phyloP scores from a whole-genome alignment of 23 tunicate genomes.

The Halocynthia roretzi region DNA sequence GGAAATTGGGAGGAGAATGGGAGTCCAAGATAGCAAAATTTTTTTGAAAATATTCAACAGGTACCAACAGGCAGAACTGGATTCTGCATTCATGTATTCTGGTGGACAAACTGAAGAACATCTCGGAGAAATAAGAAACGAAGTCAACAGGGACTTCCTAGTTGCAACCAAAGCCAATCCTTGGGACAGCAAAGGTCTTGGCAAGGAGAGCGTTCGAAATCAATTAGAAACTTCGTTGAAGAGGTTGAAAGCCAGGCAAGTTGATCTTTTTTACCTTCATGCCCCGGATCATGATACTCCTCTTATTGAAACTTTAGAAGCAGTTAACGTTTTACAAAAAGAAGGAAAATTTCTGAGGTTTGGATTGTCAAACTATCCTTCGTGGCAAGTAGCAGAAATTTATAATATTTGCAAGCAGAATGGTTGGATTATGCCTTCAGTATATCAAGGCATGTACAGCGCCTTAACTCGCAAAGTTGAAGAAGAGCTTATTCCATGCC shows the following conservation, averaged over 20 bases:
- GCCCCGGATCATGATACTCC: constrained; percentile 95
- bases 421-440: constrained; percentile 75
- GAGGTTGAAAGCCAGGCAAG: constrained; percentile 36
- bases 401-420: constrained; percentile 58
- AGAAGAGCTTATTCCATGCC: constrained; percentile 77
- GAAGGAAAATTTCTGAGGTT: constrained; percentile 86
- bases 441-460: constrained; percentile 95
- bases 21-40: constrained; percentile 26
- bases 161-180: constrained; percentile 93
- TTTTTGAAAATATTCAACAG: constrained; percentile 34
- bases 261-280: constrained; percentile 78
- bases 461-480: constrained; percentile 76
- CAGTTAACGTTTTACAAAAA: constrained; percentile 50
- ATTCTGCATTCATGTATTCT: constrained; percentile 88
- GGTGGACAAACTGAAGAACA: constrained; percentile 72
- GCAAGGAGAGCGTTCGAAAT: constrained; percentile 43
- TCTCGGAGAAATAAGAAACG: constrained; percentile 45
- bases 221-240: constrained; percentile 74
- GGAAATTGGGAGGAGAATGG: constrained; percentile 58
- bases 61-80: constrained; percentile 29
- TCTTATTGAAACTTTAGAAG: constrained; percentile 61
- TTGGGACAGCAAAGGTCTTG: constrained; percentile 57
- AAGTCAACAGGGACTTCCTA: constrained; percentile 10
- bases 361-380: constrained; percentile 85
- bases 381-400: constrained; percentile 92